These are phyloP conservation scores for Isaurus tuberculatus DNA, from an alignment of 92 coral and sea anemone species.

Conservation along the genomic window DNA sequence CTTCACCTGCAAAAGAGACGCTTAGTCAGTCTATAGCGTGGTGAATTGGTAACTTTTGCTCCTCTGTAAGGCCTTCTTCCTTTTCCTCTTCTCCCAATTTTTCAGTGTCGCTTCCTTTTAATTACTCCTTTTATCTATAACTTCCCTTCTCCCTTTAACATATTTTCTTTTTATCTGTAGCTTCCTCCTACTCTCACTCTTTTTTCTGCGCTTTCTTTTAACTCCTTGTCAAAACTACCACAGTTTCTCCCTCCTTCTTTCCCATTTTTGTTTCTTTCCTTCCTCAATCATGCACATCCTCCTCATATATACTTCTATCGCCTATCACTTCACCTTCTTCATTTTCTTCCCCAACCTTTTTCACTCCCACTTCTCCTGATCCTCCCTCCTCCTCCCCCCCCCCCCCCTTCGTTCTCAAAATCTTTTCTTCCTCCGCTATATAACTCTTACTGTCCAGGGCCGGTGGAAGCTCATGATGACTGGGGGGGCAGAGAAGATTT, in stretches of 20 bases:
- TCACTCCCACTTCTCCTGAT: neutral
- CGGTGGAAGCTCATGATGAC: too few species aligned
- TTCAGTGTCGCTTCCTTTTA: neutral
- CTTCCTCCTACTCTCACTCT: neutral
- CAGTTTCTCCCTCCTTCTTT: neutral
- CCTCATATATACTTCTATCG: neutral
- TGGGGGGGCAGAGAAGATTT: too few species aligned
- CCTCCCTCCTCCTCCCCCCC: neutral
- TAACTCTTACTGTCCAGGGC: neutral
- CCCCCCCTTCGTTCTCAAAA: neutral
- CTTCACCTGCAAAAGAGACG: conserved; percentile 74
- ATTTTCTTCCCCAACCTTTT: neutral
- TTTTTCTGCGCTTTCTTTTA: neutral
- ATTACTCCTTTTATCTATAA: neutral
- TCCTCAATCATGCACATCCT: neutral
- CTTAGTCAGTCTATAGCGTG: neutral
- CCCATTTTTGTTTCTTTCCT: neutral
- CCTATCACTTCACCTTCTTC: neutral
- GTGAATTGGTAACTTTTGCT: neutral
- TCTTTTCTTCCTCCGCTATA: neutral
- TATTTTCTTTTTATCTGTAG: neutral
- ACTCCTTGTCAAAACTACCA: neutral
- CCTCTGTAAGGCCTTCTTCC: neutral
- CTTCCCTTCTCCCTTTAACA: neutral
- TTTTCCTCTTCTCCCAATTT: neutral